Evolutionary conservation across 2,888 invertebrate genomes (phyloP), one percentile per base, ranked within the genome.

Genomic region (Empis stercorea): DNA sequence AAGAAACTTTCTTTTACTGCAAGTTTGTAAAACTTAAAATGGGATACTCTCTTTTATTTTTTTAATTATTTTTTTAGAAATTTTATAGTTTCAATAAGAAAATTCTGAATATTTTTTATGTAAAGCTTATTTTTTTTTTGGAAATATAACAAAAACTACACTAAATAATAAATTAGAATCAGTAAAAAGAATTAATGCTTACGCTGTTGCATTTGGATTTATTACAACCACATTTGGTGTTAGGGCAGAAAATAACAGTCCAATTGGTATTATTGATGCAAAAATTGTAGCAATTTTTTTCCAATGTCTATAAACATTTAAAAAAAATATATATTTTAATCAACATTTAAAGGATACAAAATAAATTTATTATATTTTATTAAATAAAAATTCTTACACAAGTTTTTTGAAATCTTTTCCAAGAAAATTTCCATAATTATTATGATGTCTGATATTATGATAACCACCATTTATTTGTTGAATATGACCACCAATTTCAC

Each of bases 131-230:
- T n/a, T n/a, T n/a, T n/a, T n/a, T n/a, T n/a, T n/a, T n/a, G n/a
- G n/a, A n/a, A n/a, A n/a, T n/a, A n/a, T n/a, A n/a, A n/a, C n/a
- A n/a, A n/a, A n/a, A n/a, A n/a, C n/a, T n/a, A n/a, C n/a, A n/a
- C n/a, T n/a, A n/a, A n/a, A n/a, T n/a, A n/a, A n/a, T n/a, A n/a
- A n/a, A n/a, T n/a, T n/a, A n/a, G n/a, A n/a, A n/a, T n/a, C n/a
- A n/a, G n/a, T n/a, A n/a, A n/a, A n/a, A n/a, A n/a, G n/a, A n/a
- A n/a, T n/a, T n/a, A n/a, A n/a, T n/a, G n/a, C 52, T 50, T 49
- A 52, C 52, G 48, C 32, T 9, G 52, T 50, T 44, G 50, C 48
- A 47, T 52, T 51, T 17, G 52, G 50, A 43, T 48, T 45, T 23
- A 52, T 44, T 16, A 45, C 42, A 15, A 51, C 48, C 36, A 51